Evolutionary conservation across 2,888 invertebrate genomes (phyloP).

Genomic region (Lycocerus yunnanus): DNA sequence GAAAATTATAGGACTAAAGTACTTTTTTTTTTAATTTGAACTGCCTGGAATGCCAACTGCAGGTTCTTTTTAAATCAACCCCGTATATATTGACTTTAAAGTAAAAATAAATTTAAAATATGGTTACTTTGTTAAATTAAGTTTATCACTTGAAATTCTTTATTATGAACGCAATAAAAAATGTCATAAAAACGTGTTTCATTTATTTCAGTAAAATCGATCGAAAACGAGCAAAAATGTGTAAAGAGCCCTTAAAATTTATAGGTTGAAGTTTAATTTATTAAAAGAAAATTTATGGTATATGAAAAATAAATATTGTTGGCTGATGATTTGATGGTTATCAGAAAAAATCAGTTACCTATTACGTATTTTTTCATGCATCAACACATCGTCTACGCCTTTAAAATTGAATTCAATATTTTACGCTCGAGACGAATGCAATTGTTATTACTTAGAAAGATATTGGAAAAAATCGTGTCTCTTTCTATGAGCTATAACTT

Average conservation of each 20-base stretch:
- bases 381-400: slow-evolving; percentile 15
- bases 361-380: slow-evolving; percentile 14
- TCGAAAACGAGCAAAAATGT: neutral
- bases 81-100: neutral
- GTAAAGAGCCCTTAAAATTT: neutral
- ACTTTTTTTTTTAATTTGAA: too few relatives aligned
- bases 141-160: neutral
- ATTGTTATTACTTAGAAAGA: slow-evolving; percentile 27
- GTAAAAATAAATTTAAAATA: neutral
- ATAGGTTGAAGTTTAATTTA: neutral
- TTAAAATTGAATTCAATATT: slow-evolving; percentile 31
- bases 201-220: neutral
- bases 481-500: slow-evolving; percentile 26
- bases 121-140: neutral
- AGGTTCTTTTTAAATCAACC: too few relatives aligned
- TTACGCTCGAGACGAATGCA: slow-evolving; percentile 29
- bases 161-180: neutral
- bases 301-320: neutral
- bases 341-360: neutral
- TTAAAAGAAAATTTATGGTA: neutral
- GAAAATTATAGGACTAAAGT: too few relatives aligned
- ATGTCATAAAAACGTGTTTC: neutral
- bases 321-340: neutral
- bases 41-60: too few relatives aligned
- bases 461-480: slow-evolving; percentile 27